Evolutionary conservation across 2,113 vertebrate genomes (phyloP), one percentile per base, ranked within the genome.

Genomic region (Vidua chalybeata): DNA sequence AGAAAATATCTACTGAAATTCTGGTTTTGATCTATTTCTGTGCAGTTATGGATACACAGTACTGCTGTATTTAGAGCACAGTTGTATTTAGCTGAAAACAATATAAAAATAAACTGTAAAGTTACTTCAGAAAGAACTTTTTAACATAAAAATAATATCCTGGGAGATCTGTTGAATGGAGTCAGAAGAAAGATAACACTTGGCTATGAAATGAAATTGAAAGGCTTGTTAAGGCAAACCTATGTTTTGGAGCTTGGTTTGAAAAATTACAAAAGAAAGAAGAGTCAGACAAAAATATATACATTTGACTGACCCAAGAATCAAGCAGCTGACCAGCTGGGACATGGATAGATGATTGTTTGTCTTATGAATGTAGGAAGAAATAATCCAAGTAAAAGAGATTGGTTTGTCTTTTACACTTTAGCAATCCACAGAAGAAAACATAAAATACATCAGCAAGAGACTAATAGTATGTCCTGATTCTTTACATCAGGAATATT

Each of bases 191-290:
- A 83, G 24, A 46, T 33, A 87, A 77, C n/a, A 80, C 16, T 83
- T 67, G 66, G 45, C 27, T 87, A 80, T 76, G 62, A 96, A 96
- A 90, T 56, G 5, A 85, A 63, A 77, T 86, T 51, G 49, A 76
- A 93, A 96, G 67, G 3, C n/a, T 79, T 87, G 58, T 95, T 83
- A 83, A 77, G 30, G 39, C 39, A 95, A 96, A 87, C 13, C 19
- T 77, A 7, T 54, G 8, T 31, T 9, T 69, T 77, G 84, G 37
- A 87, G 16, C 10, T 54, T 90, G 14, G 18, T 66, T 69, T 85
- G 78, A 93, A 95, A 91, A 93, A 94, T 33, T 21, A 9, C 1
- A 1, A 66, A 89, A 90, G 18, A 12, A 66, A 83, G 58, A 87
- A 83, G 58, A 77, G 64, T 93, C n/a, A 83, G 55, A 71, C 18